Evolutionary conservation across 2,113 vertebrate genomes (phyloP).

Genomic region (Malurus melanocephalus): DNA sequence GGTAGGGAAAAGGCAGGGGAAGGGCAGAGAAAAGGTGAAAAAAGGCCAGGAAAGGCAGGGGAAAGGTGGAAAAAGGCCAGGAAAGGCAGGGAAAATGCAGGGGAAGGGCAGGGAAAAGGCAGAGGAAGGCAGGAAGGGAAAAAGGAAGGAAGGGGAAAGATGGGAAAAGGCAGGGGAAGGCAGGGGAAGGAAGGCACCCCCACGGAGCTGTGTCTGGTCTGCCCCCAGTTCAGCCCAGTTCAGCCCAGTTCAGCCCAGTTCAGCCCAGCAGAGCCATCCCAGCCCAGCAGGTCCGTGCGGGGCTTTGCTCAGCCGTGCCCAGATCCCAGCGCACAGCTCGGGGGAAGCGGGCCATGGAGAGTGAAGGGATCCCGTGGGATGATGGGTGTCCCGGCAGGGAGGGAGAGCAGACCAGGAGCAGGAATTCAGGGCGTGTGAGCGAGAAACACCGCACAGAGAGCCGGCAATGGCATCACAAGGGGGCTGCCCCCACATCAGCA

Average conservation of each 20-base stretch:
- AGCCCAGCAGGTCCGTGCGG: accelerated
- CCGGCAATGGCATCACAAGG: background rate
- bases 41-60: background rate
- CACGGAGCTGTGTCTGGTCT: background rate
- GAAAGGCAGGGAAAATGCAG: too few species aligned
- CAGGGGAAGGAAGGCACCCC: background rate
- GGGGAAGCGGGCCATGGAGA: background rate
- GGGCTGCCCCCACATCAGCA: background rate
- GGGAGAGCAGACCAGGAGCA: background rate
- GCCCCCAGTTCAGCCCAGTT: background rate
- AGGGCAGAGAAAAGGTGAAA: background rate
- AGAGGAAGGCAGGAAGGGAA: too few species aligned
- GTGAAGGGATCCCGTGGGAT: background rate
- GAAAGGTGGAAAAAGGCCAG: too few species aligned
- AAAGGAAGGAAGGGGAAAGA: too few species aligned
- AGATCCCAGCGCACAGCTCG: background rate
- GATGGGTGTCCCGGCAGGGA: background rate
- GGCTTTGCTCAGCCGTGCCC: background rate
- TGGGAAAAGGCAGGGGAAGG: too few species aligned
- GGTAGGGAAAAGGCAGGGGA: too few species aligned
- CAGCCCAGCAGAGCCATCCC: background rate
- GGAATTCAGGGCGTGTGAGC: background rate
- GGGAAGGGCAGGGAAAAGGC: too few species aligned
- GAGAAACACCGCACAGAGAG: background rate
- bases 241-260: background rate